phyloP scores from a whole-genome alignment of 1,140 invertebrate species.

The Cotesia glomerata region DNA sequence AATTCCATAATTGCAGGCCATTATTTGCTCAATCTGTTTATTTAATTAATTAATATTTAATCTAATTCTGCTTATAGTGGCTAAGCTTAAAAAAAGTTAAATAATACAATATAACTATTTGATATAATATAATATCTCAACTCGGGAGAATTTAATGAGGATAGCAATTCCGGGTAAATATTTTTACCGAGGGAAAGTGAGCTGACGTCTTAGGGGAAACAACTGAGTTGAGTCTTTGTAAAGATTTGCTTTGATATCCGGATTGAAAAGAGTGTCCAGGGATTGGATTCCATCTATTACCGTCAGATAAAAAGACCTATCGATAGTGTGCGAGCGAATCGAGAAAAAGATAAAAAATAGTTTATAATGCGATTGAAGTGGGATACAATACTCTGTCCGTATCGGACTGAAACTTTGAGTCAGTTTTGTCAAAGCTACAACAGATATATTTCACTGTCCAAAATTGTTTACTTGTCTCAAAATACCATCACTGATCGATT shows the following conservation, averaged over 20 bases:
- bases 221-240: background rate
- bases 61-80: too few species aligned
- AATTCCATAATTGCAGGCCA: too few species aligned
- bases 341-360: background rate
- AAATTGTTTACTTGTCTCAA: too few species aligned
- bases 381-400: constrained; percentile 15
- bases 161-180: background rate
- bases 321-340: background rate
- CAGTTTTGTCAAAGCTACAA: background rate
- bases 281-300: constrained; percentile 17
- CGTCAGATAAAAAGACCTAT: constrained; percentile 13
- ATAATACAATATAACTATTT: too few species aligned
- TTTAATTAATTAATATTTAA: too few species aligned
- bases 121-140: too few species aligned
- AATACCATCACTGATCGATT: too few species aligned
- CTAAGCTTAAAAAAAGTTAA: too few species aligned
- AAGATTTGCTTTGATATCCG: constrained; percentile 17
- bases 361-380: constrained; percentile 31
- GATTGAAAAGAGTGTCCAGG: constrained; percentile 20
- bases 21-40: too few species aligned
- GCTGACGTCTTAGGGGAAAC: background rate
- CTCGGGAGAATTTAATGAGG: background rate
- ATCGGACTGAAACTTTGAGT: background rate
- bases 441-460: too few species aligned
- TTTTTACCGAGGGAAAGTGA: background rate